Evolutionary conservation across 2,888 invertebrate species (phyloP).

Genomic region (Gymnoscelis rufifasciata): DNA sequence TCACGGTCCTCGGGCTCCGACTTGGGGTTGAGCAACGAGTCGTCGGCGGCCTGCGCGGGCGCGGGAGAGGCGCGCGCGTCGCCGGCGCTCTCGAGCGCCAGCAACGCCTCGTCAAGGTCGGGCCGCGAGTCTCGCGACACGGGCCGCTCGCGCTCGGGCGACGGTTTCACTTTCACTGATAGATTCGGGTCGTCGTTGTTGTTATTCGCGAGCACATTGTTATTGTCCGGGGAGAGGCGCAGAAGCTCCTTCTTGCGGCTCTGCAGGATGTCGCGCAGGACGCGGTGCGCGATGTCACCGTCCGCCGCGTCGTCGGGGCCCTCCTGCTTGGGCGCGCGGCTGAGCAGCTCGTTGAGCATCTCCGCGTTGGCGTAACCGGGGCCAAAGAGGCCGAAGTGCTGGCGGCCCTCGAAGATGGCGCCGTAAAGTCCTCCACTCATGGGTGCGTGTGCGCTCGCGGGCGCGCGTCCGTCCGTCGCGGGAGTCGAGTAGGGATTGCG

Average conservation of each 20-base stretch:
- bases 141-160: constrained; percentile 81
- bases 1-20: constrained; percentile 82
- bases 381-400: constrained; percentile 89
- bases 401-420: constrained; percentile 90
- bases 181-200: constrained; percentile 77
- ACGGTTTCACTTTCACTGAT: constrained; percentile 52
- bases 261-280: constrained; percentile 93
- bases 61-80: constrained; percentile 74
- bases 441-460: constrained; percentile 85
- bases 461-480: constrained; percentile 76
- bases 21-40: constrained; percentile 80
- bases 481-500: constrained; percentile 91
- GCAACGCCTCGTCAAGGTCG: constrained; percentile 80
- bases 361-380: constrained; percentile 93
- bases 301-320: constrained; percentile 75
- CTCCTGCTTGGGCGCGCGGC: constrained; percentile 87
- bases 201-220: constrained; percentile 78
- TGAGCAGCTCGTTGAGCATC: constrained; percentile 94
- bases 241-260: constrained; percentile 91
- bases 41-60: constrained; percentile 76
- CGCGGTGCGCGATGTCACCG: constrained; percentile 86
- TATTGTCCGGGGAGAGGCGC: constrained; percentile 80
- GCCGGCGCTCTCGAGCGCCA: constrained; percentile 79
- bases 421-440: constrained; percentile 93
- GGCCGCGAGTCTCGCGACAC: constrained; percentile 81